Evolutionary conservation across 2,888 invertebrate genomes (phyloP).

Genomic region (Drosophila austrosaltans): DNA sequence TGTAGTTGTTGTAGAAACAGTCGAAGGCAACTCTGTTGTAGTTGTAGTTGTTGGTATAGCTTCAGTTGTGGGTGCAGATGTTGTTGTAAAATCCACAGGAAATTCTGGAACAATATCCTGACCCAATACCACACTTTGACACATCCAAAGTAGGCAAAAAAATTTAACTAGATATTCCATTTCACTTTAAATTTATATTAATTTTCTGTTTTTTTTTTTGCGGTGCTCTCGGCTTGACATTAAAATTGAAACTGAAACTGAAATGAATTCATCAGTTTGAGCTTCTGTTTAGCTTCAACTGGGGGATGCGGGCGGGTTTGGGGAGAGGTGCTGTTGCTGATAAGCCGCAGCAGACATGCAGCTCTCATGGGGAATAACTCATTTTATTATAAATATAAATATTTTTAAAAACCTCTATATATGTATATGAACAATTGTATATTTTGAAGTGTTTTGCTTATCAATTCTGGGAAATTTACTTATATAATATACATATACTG

Average conservation of each 20-base stretch:
- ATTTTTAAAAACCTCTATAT: not conserved
- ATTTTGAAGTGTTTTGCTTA: not conserved
- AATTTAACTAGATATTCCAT: conserved; percentile 32
- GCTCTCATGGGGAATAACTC: not conserved
- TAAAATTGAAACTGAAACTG: conserved; percentile 64
- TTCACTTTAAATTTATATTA: not conserved
- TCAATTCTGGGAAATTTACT: not conserved
- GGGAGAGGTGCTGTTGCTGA: not conserved
- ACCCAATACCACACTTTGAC: conserved; percentile 29
- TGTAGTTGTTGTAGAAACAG: not conserved
- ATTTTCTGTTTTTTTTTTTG: not conserved
- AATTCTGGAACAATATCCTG: conserved; percentile 72
- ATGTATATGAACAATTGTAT: not conserved
- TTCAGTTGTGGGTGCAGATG: not conserved
- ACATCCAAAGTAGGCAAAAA: conserved; percentile 34
- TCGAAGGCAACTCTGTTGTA: conserved; percentile 6
- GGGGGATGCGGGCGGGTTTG: not conserved
- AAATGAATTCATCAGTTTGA: conserved; percentile 21
- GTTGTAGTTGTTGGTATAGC: conserved; percentile 8
- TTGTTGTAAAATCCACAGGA: conserved; percentile 56
- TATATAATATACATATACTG: not conserved
- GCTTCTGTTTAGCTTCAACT: not conserved
- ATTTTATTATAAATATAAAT: not conserved
- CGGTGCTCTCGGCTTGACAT: conserved; percentile 48
- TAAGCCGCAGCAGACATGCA: not conserved